A percentile compares a stretch with the other conserved stretches of the same genome.
These are phyloP conservation scores for Illadopsis cleaveri DNA, from an alignment of 2,113 vertebrate genomes.

Conservation along the genomic window DNA sequence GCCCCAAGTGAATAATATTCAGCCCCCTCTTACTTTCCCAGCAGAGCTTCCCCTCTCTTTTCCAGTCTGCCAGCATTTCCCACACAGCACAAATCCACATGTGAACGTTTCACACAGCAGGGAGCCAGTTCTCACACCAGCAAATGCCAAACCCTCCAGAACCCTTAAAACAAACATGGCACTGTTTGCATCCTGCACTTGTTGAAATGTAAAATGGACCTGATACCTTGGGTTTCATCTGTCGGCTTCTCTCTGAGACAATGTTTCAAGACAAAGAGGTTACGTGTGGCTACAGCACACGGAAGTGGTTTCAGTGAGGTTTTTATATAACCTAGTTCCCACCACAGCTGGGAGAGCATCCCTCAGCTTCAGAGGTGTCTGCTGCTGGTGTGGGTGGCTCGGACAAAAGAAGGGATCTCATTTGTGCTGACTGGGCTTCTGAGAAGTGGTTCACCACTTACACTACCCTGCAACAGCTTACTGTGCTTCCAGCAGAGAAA, in stretches of 20 bases:
- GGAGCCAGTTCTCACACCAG: slow-evolving; percentile 38
- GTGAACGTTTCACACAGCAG: background rate
- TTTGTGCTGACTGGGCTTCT: background rate
- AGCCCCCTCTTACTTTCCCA: slow-evolving; percentile 56
- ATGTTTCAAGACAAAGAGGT: background rate
- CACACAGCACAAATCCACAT: slow-evolving; percentile 23
- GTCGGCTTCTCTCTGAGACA: slow-evolving; percentile 24
- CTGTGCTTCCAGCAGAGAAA: background rate
- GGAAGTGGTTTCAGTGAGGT: slow-evolving; percentile 53
- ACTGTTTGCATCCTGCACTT: background rate
- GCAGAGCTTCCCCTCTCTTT: slow-evolving; percentile 8
- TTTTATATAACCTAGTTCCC: slow-evolving; percentile 23
- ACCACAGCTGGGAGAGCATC: background rate
- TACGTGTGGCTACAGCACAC: background rate
- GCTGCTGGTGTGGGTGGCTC: background rate
- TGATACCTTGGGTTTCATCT: background rate
- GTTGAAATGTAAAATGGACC: background rate
- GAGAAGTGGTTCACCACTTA: slow-evolving; percentile 2
- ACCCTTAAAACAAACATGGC: background rate
- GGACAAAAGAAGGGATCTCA: background rate
- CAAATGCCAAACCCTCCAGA: background rate
- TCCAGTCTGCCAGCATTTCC: slow-evolving; percentile 36
- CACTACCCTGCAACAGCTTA: background rate
- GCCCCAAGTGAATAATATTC: slow-evolving; percentile 25
- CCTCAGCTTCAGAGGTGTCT: background rate